A percentile compares a stretch with the other conserved stretches of the same genome.
These are phyloP conservation scores for Orgyia antiqua DNA, from an alignment of 2,888 invertebrate genomes.

Conservation along the genomic window DNA sequence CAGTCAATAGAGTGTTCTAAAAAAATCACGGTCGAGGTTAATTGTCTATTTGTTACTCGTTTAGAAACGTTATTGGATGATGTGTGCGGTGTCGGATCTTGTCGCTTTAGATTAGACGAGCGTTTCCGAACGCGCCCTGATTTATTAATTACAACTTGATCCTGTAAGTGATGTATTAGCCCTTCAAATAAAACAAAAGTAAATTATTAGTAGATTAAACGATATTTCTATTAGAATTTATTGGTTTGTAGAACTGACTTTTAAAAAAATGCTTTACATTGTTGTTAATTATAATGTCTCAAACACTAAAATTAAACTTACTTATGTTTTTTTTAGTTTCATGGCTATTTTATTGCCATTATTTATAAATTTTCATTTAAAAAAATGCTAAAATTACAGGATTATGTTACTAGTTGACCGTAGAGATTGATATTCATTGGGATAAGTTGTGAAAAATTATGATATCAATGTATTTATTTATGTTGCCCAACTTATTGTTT, in stretches of 20 bases:
- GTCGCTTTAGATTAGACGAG: constrained; percentile 53
- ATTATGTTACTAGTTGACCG: too few relatives aligned
- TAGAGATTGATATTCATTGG: too few relatives aligned
- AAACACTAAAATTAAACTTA: too few relatives aligned
- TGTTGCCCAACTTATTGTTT: too few relatives aligned
- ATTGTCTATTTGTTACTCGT: constrained; percentile 59
- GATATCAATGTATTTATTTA: too few relatives aligned
- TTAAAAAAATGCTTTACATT: too few relatives aligned
- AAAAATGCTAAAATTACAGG: too few relatives aligned
- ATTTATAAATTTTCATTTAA: too few relatives aligned
- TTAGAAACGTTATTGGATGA: constrained; percentile 23
- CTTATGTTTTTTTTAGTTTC: too few relatives aligned
- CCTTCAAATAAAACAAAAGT: constrained; percentile 24
- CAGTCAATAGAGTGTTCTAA: constrained; percentile 8
- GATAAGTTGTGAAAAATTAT: too few relatives aligned
- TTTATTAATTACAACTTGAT: constrained; percentile 48
- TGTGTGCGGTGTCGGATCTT: constrained; percentile 43
- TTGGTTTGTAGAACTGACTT: not conserved
- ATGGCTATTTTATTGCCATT: too few relatives aligned
- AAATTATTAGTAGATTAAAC: constrained; percentile 22
- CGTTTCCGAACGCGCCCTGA: constrained; percentile 46
- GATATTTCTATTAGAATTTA: constrained; percentile 1
- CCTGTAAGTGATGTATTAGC: constrained; percentile 40
- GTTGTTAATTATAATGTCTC: too few relatives aligned
- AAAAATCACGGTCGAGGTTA: constrained; percentile 43